Evolutionary conservation across 2,113 vertebrate genomes (phyloP).

Genomic region (Syrmaticus mikado): DNA sequence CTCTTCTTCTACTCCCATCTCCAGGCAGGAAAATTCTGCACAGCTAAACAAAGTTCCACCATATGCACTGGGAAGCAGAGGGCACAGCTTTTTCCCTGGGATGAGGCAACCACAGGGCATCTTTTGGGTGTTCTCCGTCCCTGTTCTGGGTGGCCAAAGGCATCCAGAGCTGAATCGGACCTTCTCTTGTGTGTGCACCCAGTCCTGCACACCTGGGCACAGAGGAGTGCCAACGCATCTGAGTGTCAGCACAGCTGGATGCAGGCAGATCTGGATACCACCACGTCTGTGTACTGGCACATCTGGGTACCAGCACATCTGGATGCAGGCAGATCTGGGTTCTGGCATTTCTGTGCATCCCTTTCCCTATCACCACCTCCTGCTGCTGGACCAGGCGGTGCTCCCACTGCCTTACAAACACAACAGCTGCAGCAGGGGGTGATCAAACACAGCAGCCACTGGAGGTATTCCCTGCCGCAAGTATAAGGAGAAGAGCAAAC

Average conservation of each 20-base stretch:
- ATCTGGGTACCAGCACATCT: no score
- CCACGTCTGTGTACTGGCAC: no score
- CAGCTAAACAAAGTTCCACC: not conserved
- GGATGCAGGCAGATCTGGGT: no score
- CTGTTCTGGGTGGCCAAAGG: not conserved
- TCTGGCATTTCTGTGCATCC: not conserved
- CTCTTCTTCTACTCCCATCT: not conserved
- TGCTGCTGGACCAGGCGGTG: not conserved
- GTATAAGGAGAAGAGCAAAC: not conserved
- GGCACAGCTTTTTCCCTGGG: not conserved
- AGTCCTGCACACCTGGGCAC: not conserved
- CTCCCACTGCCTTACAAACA: not conserved
- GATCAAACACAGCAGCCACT: not conserved
- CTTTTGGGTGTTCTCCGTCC: rapidly evolving
- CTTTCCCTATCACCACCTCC: not conserved
- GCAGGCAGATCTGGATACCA: no score
- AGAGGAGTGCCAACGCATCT: no score
- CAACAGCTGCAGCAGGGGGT: rapidly evolving
- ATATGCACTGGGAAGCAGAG: rapidly evolving
- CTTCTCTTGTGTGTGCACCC: no score
- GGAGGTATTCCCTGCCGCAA: not conserved
- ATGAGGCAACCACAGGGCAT: rapidly evolving
- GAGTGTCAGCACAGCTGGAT: no score
- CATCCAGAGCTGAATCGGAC: not conserved
- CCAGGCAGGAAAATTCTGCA: not conserved